Conservation (phyloP, 1,140 invertebrate genomes). For the Amyelois transitella region DNA sequence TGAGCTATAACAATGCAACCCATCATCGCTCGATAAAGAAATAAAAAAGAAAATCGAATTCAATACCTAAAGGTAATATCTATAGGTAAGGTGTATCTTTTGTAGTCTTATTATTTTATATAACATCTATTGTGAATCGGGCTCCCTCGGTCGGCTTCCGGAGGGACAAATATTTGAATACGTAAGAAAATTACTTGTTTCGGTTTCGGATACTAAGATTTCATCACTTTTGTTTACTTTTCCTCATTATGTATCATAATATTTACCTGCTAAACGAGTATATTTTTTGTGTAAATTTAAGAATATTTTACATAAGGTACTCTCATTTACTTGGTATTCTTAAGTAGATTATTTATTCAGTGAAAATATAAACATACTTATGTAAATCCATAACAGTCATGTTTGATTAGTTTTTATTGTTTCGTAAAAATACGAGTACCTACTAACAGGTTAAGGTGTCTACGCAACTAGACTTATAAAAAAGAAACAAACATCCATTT, state of each 20-base stretch:
- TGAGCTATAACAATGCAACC: too few species aligned
- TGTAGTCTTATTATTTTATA: not conserved
- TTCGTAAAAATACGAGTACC: too few species aligned
- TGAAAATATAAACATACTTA: too few species aligned
- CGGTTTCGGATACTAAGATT: not conserved
- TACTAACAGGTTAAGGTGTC: too few species aligned
- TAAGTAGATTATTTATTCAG: too few species aligned
- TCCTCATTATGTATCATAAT: not conserved
- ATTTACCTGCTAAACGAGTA: not conserved
- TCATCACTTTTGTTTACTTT: not conserved
- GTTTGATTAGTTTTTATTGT: too few species aligned
- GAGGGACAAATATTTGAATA: not conserved
- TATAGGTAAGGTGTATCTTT: too few species aligned
- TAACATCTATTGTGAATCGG: not conserved
- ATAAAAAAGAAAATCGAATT: too few species aligned
- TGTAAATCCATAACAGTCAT: too few species aligned
- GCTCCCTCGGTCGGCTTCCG: not conserved
- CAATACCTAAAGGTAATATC: too few species aligned
- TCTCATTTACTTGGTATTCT: too few species aligned
- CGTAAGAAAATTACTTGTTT: not conserved
- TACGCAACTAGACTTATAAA: not conserved
- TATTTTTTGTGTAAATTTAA: not conserved
- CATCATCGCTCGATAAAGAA: too few species aligned
- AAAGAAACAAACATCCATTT: not conserved
- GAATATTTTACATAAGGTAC: not conserved